Percentiles rank a stretch among this genome's conserved stretches.
Conservation (phyloP, 2,797 vertebrate genomes). For the Etheostoma nigrum region DNA sequence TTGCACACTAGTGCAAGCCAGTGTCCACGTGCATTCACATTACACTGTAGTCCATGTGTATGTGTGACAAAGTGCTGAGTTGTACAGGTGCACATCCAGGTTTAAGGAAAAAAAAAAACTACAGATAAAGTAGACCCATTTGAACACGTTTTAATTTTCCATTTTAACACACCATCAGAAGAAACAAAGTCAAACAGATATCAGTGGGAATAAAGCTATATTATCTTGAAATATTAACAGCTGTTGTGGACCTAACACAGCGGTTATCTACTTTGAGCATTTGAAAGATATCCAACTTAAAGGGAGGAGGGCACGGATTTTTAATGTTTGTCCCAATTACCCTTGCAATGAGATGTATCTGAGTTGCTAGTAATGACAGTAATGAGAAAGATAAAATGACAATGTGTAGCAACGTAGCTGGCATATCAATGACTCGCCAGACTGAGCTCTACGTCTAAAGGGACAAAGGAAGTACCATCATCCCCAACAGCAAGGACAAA, state of each 20-base stretch:
- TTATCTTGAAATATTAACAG: constrained; percentile 70
- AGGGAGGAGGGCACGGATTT: constrained; percentile 78
- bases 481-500: constrained; percentile 89
- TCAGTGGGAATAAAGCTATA: constrained; percentile 52
- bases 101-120: constrained; percentile 10
- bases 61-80: constrained; percentile 9
- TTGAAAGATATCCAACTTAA: constrained; percentile 87
- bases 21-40: background rate
- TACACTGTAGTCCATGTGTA: background rate
- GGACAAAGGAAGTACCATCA: constrained; percentile 81
- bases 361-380: constrained; percentile 90
- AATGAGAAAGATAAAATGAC: constrained; percentile 90
- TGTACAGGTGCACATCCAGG: constrained; percentile 42
- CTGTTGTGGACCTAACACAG: constrained; percentile 70
- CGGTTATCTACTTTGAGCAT: constrained; percentile 73
- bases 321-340: constrained; percentile 93
- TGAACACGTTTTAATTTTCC: constrained; percentile 53
- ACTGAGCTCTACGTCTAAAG: constrained; percentile 80
- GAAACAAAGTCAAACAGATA: constrained; percentile 62
- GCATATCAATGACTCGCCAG: constrained; percentile 92
- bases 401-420: constrained; percentile 90
- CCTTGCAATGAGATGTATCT: constrained; percentile 93
- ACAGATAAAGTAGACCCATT: constrained; percentile 51
- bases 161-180: constrained; percentile 60
- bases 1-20: fast-evolving